Evolutionary conservation across 2,888 invertebrate species (phyloP).

Genomic region (Carabus problematicus): DNA sequence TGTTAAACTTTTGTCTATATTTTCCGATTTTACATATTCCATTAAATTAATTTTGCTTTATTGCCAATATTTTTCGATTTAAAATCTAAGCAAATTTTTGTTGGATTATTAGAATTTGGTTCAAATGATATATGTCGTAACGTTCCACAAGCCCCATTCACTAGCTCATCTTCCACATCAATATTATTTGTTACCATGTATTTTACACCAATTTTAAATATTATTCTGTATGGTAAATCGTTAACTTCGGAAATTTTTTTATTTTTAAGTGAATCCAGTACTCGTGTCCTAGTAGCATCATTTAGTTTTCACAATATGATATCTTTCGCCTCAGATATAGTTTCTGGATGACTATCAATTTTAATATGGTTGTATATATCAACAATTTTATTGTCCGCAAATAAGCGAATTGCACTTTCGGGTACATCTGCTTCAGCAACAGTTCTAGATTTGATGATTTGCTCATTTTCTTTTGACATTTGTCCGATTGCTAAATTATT

Average conservation of each 20-base stretch:
- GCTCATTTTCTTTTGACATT: constrained; percentile 8
- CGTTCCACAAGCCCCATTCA: constrained; percentile 46
- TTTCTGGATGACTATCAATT: constrained; percentile 38
- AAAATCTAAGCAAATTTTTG: constrained; percentile 44
- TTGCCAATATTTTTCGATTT: constrained; percentile 39
- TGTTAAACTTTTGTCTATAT: background rate
- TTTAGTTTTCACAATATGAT: constrained; percentile 37
- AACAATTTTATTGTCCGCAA: constrained; percentile 23
- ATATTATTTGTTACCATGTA: constrained; percentile 46
- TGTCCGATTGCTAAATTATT: constrained; percentile 9
- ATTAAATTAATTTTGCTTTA: background rate
- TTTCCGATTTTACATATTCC: constrained; percentile 2
- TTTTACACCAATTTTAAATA: constrained; percentile 48
- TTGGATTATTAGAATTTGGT: constrained; percentile 21
- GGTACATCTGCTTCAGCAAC: background rate
- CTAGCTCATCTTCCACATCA: constrained; percentile 45
- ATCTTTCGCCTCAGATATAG: constrained; percentile 40
- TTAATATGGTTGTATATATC: constrained; percentile 45
- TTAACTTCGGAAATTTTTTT: constrained; percentile 45
- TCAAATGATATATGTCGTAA: constrained; percentile 29
- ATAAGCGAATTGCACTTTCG: constrained; percentile 34
- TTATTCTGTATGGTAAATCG: constrained; percentile 45
- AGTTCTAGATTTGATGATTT: background rate
- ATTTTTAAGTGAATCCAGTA: constrained; percentile 41
- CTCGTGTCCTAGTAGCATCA: constrained; percentile 34